Base-by-base conservation (phyloP, 2,888 invertebrate genomes). In the Epistrophe grossulariae region DNA sequence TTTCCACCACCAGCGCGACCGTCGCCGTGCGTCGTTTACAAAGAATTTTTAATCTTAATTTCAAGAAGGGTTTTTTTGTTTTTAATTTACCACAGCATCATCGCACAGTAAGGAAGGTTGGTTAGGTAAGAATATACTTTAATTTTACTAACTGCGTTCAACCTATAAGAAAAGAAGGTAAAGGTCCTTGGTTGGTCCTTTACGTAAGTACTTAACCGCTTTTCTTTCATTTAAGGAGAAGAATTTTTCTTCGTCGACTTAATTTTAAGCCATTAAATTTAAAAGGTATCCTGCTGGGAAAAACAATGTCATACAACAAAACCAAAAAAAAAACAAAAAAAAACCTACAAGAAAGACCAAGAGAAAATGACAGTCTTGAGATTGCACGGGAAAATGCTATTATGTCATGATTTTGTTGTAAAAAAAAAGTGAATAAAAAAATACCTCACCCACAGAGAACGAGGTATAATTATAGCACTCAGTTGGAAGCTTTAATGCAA, bases 401-500 rank as follows among this genome's bases (percentile, higher is more conserved):
- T 81, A 76, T 80, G 66, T 73, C 79, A 73, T 40, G 81, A 78
- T 87, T 87, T 77, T 76, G 76, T 80, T 80, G 59, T 55, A 60
- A 17, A 84, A 64, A 78, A 79, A 68, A 17, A 84, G n/a, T n/a
- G n/a, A n/a, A n/a, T n/a, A 24, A 24, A 24, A 66, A 81, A 79
- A 68, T 17, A 81, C 59, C 38, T 50, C 71, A 28, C 78, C 48
- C 68, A 11, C 6, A 15, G 28, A 55, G 59, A 55, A 17, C 43
- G 35, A 70, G 70, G 50, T 80, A 31, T 87, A 79, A 87, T 87
- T 87, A 74, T 83, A 83, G 83, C 79, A 83, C 79, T 83, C 79
- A 76, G 83, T 72, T 60, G 83, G 76, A 31, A 87, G 76, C 76
- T 83, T 83, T 87, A 87, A 82, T 83, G 83, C 79, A 83, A 87